These are phyloP conservation scores for Lordiphosa mommai DNA, from an alignment of 1,140 invertebrate genomes.

Conservation along the genomic window DNA sequence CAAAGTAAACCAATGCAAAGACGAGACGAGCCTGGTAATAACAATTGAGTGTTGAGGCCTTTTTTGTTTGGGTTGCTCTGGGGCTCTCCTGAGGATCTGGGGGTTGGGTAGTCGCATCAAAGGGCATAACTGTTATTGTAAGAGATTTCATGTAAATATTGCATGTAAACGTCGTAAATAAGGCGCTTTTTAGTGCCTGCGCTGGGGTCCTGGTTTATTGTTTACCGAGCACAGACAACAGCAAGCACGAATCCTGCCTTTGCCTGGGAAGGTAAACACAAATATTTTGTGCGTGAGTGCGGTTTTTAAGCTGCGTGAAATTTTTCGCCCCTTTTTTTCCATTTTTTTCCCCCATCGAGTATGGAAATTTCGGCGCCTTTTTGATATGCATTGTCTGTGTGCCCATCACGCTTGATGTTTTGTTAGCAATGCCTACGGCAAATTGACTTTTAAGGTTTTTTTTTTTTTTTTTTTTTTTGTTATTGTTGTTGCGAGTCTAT, in stretches of 20 bases:
- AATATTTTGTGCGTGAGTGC: constrained; percentile 77
- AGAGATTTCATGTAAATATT: constrained; percentile 77
- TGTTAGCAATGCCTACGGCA: constrained; percentile 69
- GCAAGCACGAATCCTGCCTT: background rate
- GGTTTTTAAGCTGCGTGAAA: constrained; percentile 77
- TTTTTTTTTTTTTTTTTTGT: constrained; percentile 23
- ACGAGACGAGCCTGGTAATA: constrained; percentile 19
- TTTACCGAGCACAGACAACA: constrained; percentile 41
- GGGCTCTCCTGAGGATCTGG: constrained; percentile 13
- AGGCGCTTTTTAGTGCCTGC: constrained; percentile 67
- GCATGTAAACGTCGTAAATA: constrained; percentile 75
- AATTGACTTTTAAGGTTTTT: constrained; percentile 72
- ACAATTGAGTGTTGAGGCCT: constrained; percentile 23
- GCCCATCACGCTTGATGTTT: constrained; percentile 51
- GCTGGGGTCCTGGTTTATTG: constrained; percentile 49
- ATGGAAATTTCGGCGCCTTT: constrained; percentile 36
- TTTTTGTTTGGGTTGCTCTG: constrained; percentile 4
- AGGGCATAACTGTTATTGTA: constrained; percentile 74
- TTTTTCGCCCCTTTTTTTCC: constrained; percentile 38
- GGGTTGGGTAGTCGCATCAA: constrained; percentile 35
- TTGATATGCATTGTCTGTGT: constrained; percentile 30
- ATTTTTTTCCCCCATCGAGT: constrained; percentile 12
- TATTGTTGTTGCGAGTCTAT: constrained; percentile 38
- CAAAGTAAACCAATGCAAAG: constrained; percentile 26
- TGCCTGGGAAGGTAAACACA: constrained; percentile 62